These are phyloP conservation scores for Cladorhizidae sp. DNA, from an alignment of 37 sponge, comb jelly and placozoan species.

Conservation along the genomic window DNA sequence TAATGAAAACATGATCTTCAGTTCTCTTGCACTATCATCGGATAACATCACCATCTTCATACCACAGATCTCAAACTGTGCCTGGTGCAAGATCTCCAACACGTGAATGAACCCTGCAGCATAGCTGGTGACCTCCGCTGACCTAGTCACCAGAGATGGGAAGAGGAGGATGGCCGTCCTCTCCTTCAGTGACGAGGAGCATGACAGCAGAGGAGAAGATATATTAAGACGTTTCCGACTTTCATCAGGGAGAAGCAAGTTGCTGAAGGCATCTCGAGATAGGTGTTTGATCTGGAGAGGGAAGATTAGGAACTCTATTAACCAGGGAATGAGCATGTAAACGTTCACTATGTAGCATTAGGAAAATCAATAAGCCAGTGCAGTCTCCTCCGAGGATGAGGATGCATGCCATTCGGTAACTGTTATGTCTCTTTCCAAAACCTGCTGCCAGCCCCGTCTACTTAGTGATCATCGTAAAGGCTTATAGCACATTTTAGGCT, in stretches of 20 bases:
- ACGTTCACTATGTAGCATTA: no score
- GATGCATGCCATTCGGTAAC: no score
- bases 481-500: no score
- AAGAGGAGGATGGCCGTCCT: slow-evolving; percentile 37
- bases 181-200: slow-evolving; percentile 46
- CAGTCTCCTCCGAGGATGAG: no score
- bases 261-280: neutral
- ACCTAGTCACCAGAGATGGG: slow-evolving; percentile 1
- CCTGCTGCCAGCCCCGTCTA: no score
- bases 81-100: slow-evolving; percentile 17
- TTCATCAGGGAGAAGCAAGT: neutral
- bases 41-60: slow-evolving; percentile 27
- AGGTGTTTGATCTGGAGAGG: slow-evolving; percentile 1
- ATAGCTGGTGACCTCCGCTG: no score
- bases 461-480: no score
- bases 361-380: no score
- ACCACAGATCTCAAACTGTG: slow-evolving; percentile 19
- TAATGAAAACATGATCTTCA: neutral
- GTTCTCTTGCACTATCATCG: neutral
- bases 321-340: no score
- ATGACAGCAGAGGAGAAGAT: neutral
- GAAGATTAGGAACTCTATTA: neutral
- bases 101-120: slow-evolving; percentile 10
- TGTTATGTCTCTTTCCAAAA: no score
- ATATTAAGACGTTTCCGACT: neutral